These are phyloP conservation scores for Microchirus variegatus DNA, from an alignment of 2,797 vertebrate species.

Conservation along the genomic window DNA sequence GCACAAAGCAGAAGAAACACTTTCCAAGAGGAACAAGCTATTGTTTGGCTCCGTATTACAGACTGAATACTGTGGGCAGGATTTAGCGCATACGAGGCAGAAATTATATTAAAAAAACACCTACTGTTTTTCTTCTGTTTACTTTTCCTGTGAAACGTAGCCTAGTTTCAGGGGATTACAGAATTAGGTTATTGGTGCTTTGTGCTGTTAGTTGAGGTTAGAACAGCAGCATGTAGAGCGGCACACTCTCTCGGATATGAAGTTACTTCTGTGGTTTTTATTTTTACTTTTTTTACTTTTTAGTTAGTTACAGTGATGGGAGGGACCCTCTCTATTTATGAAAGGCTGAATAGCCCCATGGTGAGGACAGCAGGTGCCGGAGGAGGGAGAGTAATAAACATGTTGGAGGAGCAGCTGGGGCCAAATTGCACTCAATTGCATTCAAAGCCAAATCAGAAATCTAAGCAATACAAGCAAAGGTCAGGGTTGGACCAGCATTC, in stretches of 20 bases:
- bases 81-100: slow-evolving; percentile 15
- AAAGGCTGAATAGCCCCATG: slow-evolving; percentile 52
- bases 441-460: slow-evolving; percentile 76
- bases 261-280: slow-evolving; percentile 32
- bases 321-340: slow-evolving; percentile 52
- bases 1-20: not conserved
- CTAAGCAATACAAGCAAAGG: slow-evolving; percentile 71
- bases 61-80: slow-evolving; percentile 1
- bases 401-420: slow-evolving; percentile 76
- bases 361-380: slow-evolving; percentile 73
- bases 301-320: slow-evolving; percentile 31
- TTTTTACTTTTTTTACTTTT: slow-evolving; percentile 16
- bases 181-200: slow-evolving; percentile 69
- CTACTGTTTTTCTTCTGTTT: slow-evolving; percentile 53
- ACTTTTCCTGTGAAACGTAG: slow-evolving; percentile 46
- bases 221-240: slow-evolving; percentile 15
- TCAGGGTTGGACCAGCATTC: slow-evolving; percentile 72
- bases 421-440: slow-evolving; percentile 75
- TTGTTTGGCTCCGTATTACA: slow-evolving; percentile 8
- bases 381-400: slow-evolving; percentile 70
- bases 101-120: slow-evolving; percentile 31
- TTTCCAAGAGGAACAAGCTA: slow-evolving; percentile 3
- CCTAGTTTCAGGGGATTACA: slow-evolving; percentile 68
- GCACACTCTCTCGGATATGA: slow-evolving; percentile 13
- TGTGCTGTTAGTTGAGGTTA: slow-evolving; percentile 41